A percentile compares a stretch with the other conserved stretches of the same genome.
phyloP scores from a whole-genome alignment of 1,140 invertebrate genomes.

The Thaumetopoea pityocampa region DNA sequence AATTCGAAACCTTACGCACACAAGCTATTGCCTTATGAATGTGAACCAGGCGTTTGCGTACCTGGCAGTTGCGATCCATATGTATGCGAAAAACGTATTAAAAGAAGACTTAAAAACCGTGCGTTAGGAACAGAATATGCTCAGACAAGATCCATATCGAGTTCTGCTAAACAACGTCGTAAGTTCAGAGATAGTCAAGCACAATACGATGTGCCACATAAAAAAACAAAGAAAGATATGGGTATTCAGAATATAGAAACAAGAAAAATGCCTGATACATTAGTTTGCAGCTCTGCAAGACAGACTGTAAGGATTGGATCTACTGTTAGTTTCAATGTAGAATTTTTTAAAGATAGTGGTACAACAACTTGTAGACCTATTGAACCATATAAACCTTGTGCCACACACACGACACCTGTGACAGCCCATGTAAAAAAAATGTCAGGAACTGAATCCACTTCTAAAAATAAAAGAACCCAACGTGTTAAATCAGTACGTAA shows the following conservation, averaged over 20 bases:
- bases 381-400: too few species aligned
- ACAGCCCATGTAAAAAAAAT: too few species aligned
- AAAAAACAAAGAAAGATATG: too few species aligned
- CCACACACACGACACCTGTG: too few species aligned
- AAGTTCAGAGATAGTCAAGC: too few species aligned
- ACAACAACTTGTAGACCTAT: too few species aligned
- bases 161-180: too few species aligned
- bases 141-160: slow-evolving; percentile 1
- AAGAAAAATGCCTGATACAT: too few species aligned
- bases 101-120: slow-evolving; percentile 6
- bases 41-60: slow-evolving; percentile 30
- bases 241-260: too few species aligned
- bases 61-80: slow-evolving; percentile 26
- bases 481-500: neutral
- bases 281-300: too few species aligned
- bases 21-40: slow-evolving; percentile 23
- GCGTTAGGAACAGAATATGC: too few species aligned
- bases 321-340: slow-evolving; percentile 30
- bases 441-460: neutral
- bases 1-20: neutral
- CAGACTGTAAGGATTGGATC: slow-evolving; percentile 29
- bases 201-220: too few species aligned
- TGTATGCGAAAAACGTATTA: slow-evolving; percentile 26
- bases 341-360: slow-evolving; percentile 31
- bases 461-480: neutral